Evolutionary conservation across 2,797 vertebrate species (phyloP), one percentile per base, ranked within the genome.

Genomic region (Pelochelys cantorii): DNA sequence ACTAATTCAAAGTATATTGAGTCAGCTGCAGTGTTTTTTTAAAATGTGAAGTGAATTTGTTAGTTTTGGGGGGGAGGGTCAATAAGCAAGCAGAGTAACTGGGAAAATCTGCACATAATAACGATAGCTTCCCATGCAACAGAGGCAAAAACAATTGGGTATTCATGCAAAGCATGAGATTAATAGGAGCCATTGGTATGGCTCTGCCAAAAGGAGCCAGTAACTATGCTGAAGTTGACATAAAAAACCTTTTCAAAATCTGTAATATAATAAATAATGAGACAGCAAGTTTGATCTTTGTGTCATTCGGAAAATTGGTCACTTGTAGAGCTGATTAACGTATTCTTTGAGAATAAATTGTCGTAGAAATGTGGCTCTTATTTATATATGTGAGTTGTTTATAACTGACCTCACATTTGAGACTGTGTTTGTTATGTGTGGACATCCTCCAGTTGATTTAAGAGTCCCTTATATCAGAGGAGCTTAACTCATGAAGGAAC

Each of bases 1-100:
- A 88, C 92, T 95, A 27, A 86, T 96, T 94, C 79, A 92, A 91
- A 95, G 89, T 71, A 93, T 91, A 92, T 84, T 86, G 83, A 84
- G 17, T 83, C 29, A 91, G 92, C 93, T 91, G 92, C 92, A 94
- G 95, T 62, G 79, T 53, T 79, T 93, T 90, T 89, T 53, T 83
- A 82, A 87, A 62, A 79, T 91, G 48, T 86, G 79, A 77, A 79
- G 9, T 60, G 90, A 93, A 81, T 3, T 27, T 48, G 18, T 31
- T 79, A 52, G 86, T 12, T 85, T 71, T 37, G 68, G 34, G 68
- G 20, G 20, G 11, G 34, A n/a, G 68, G 20, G 20, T 71, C 81
- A 68, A 42, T 75, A 85, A 93, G 54, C 37, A 78, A 11, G 48
- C 0, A 1, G 25, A n/a, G 37, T 23, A 86, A 13, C 22, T 42